Evolutionary conservation across 2,113 vertebrate species (phyloP).

Genomic region (Trogon surrucura): DNA sequence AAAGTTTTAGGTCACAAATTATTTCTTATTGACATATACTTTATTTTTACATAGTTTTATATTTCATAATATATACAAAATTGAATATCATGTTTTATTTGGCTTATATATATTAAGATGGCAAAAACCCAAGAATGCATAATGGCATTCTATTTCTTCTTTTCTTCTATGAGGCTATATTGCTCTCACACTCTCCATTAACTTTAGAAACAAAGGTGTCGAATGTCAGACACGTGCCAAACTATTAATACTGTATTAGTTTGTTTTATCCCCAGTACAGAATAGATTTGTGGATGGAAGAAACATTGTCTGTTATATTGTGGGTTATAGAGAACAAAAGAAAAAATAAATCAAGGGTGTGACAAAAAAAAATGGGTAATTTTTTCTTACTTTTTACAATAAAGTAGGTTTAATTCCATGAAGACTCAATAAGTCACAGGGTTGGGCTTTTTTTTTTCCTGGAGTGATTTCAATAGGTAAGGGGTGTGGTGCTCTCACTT

Average conservation of each 20-base stretch:
- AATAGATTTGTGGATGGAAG: not conserved
- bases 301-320: not conserved
- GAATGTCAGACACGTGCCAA: not conserved
- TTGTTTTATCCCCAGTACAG: not conserved
- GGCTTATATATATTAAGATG: not conserved
- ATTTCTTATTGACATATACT: not conserved
- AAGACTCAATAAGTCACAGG: not conserved
- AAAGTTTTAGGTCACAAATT: not conserved
- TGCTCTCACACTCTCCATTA: not conserved
- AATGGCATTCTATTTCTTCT: not conserved
- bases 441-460: not conserved
- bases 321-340: not conserved
- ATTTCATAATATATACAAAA: not conserved
- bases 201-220: not conserved
- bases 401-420: not conserved
- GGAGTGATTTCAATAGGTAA: conserved; percentile 4
- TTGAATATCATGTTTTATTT: not conserved
- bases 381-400: not conserved
- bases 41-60: not conserved
- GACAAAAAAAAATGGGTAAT: not conserved
- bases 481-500: not conserved
- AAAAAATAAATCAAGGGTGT: not conserved
- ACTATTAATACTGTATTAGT: not conserved
- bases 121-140: not conserved
- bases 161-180: not conserved